Conservation (phyloP, 23 tunicate genomes). For the Trididemnum miniatum region DNA sequence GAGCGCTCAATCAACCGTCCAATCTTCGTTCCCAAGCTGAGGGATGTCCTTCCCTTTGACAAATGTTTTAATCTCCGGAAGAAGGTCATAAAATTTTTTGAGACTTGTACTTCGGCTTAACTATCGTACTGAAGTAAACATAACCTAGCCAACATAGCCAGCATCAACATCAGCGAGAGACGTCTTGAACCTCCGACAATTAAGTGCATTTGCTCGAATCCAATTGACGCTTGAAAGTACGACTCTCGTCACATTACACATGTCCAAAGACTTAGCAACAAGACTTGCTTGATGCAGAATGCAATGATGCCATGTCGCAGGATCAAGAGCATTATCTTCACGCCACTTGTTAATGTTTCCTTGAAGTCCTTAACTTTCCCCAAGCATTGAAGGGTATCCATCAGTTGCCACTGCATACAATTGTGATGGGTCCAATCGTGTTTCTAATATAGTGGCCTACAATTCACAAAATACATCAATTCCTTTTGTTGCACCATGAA, state of each 20-base stretch:
- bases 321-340: conserved; percentile 44
- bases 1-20: conserved; percentile 40
- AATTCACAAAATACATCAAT: conserved; percentile 40
- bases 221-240: conserved; percentile 52
- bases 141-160: conserved; percentile 55
- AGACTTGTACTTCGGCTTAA: conserved; percentile 61
- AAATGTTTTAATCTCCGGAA: conserved; percentile 53
- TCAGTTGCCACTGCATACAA: conserved; percentile 58
- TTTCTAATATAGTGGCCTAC: conserved; percentile 42
- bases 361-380: conserved; percentile 50
- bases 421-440: conserved; percentile 34
- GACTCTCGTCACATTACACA: conserved; percentile 51
- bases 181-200: conserved; percentile 28
- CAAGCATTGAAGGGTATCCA: conserved; percentile 64
- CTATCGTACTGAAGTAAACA: conserved; percentile 59
- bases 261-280: conserved; percentile 51
- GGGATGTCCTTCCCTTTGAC: conserved; percentile 48
- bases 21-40: conserved; percentile 51
- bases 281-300: conserved; percentile 64
- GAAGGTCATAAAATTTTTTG: conserved; percentile 50
- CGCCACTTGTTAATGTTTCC: conserved; percentile 75
- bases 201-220: conserved; percentile 65
- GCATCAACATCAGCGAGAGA: conserved; percentile 58
- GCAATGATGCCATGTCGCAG: conserved; percentile 60
- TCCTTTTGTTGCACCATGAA: conserved; percentile 44